Evolutionary conservation across 2,888 invertebrate species (phyloP), one percentile per base, ranked within the genome.

Genomic region (Tipula lateralis): DNA sequence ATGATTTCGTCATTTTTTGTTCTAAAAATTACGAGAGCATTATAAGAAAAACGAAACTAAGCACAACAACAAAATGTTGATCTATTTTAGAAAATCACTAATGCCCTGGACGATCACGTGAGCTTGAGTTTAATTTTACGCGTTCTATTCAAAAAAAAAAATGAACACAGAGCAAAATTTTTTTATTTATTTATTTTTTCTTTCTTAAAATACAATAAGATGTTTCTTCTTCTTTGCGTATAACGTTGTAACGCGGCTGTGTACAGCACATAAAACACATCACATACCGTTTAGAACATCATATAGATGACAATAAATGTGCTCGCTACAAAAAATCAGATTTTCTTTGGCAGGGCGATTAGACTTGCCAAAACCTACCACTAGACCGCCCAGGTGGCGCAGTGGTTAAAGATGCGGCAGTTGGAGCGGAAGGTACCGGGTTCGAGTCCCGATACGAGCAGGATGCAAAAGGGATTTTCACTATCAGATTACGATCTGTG

Each of bases 61-160:
- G 19, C 16, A 66, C 66, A 66, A 24, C 66, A 66, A 24, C 19
- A 66, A 66, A 66, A 66, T n/a, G 66, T 24, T 24, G 66, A 66
- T 66, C 66, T 66, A 66, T 66, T 66, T 66, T 66, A 66, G 66
- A 66, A 66, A 66, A 24, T 66, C 66, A 66, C 66, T 66, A 66
- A 66, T 66, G 66, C 66, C 66, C 66, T 66, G 66, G 66, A 66
- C 66, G 66, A 66, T 66, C 66, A 66, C 66, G 66, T 66, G 66
- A 66, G 24, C 66, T 66, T 24, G 24, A 66, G 9, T 66, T 66
- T 66, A 24, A 66, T 66, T 66, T 66, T 66, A 66, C 66, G 66
- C 24, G 7, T 66, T 66, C 24, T 66, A n/a, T 44, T 7, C n/a
- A 12, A 12, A 36, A 7, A 16, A 50, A 6, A 16, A 66, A 66